phyloP scores from a whole-genome alignment of 2,113 vertebrate species.

The Notiomystis cincta region DNA sequence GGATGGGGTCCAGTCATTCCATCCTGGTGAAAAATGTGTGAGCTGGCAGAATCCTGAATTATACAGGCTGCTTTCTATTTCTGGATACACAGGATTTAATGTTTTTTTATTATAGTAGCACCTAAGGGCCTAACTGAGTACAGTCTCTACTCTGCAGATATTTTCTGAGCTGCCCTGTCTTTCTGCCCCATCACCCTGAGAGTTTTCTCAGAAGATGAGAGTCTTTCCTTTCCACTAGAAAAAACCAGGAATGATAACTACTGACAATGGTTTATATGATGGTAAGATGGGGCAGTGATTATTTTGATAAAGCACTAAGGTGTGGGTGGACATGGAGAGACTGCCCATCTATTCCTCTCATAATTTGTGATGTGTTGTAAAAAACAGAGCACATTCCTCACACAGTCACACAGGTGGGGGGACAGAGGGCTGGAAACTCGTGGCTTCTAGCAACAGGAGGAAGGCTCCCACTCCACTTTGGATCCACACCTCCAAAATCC shows the following conservation, averaged over 20 bases:
- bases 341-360: background rate
- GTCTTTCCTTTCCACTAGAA: background rate
- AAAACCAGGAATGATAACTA: background rate
- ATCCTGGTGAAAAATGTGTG: background rate
- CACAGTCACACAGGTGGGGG: background rate
- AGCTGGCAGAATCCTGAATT: background rate
- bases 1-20: background rate
- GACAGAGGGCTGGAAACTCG: background rate
- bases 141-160: background rate
- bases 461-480: background rate
- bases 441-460: background rate
- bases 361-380: background rate
- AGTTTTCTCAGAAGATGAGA: background rate
- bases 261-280: background rate
- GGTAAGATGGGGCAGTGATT: background rate
- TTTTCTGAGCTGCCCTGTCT: background rate
- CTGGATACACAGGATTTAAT: background rate
- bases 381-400: background rate
- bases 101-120: background rate
- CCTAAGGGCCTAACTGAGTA: background rate
- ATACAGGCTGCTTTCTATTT: background rate
- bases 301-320: background rate
- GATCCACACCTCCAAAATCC: background rate
- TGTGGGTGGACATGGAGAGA: background rate
- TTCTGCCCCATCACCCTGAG: background rate